Base-by-base conservation (phyloP, 2,888 invertebrate species). In the Entomobrya multifasciata region DNA sequence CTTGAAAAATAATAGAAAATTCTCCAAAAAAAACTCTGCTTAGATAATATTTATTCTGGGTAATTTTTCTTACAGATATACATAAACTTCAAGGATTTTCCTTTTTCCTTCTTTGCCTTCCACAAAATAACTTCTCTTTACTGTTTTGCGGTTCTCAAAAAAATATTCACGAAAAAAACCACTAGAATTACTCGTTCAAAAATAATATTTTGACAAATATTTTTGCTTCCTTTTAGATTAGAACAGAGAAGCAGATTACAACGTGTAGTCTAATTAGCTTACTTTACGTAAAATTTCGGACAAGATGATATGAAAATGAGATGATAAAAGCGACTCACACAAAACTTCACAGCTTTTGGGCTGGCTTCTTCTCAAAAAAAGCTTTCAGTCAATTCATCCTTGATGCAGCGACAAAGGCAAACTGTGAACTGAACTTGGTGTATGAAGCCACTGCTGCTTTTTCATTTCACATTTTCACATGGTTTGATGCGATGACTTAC, bases 71-170 rank as follows among this genome's bases (percentile, higher is more conserved):
- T 67, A 44, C 49, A 49, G 13, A 41, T 27, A 52, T 52, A 52
- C 74, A n/a, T n/a, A n/a, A n/a, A n/a, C n/a, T n/a, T 55, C 74
- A 74, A 74, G 74, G 74, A 47, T 74, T 74, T 74, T 74, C 74
- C 74, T n/a, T n/a, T 74, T 74, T 52, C 52, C 20, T 2, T 74
- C 30, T 20, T 17, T 30, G 3, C 11, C 25, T 15, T 5, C 17
- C 52, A 5, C 3, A 10, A n/a, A n/a, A 4, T 49, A 15, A 10
- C 15, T 49, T n/a, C 6, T 4, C 17, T 55, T 60, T 60, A 5
- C 20, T 8, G n/a, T 62, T n/a, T 17, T 25, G 62, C 30, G 27
- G 30, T 62, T 62, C 25, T 62, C 30, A n/a, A 22, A 57, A n/a
- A 11, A 15, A 1, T 52, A 4, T 52, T 15, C 10, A 41, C 41